A percentile compares a stretch with the other conserved stretches of the same genome.
Conservation (phyloP, 2,797 vertebrate genomes). For the Cossypha dichroa region DNA sequence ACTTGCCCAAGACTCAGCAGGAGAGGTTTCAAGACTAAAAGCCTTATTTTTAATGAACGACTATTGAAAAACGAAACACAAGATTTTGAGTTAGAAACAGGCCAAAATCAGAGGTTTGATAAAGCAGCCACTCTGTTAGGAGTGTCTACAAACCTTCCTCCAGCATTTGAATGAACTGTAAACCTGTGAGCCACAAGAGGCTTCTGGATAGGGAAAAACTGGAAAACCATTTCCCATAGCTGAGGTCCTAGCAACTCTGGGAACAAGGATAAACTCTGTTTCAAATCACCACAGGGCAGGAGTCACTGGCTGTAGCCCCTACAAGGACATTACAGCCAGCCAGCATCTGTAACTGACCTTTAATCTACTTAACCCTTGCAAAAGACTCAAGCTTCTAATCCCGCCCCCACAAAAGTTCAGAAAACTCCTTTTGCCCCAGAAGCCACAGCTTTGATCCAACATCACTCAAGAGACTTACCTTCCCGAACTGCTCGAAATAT, state of each 20-base stretch:
- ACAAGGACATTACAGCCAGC: background rate
- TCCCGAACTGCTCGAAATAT: conserved; percentile 98
- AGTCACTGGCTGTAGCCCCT: background rate
- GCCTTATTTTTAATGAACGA: background rate
- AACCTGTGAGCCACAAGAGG: background rate
- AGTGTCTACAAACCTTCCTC: background rate
- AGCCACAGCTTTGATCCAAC: conserved; percentile 6
- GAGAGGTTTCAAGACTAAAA: background rate
- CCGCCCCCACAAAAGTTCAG: background rate
- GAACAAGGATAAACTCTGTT: background rate
- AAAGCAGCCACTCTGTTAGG: background rate
- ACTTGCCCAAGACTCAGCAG: background rate
- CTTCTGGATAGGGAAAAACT: background rate
- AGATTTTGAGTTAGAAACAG: background rate
- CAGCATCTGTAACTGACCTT: background rate
- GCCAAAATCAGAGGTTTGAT: background rate
- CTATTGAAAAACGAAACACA: background rate
- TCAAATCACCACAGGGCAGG: background rate
- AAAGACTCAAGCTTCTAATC: background rate
- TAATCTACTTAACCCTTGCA: background rate
- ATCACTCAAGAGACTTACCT: conserved; percentile 81
- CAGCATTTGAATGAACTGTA: background rate
- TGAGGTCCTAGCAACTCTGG: background rate
- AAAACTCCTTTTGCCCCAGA: conserved; percentile 18
- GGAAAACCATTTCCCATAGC: background rate